Conservation (phyloP, 2,888 invertebrate species). For the Stenoptilia bipunctidactyla region DNA sequence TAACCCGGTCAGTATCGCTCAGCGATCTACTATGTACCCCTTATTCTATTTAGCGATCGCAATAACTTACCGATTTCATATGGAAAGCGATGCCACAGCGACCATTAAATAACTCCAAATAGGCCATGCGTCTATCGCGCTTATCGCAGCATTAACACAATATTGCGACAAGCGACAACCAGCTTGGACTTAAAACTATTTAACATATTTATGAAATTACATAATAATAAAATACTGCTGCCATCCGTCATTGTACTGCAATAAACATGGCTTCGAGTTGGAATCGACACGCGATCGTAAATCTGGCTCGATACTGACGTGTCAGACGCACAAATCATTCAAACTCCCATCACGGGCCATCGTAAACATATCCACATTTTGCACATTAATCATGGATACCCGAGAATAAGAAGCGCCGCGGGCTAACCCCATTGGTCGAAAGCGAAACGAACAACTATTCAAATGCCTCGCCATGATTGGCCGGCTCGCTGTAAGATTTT, state of each 20-base stretch:
- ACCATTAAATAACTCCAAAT: background rate
- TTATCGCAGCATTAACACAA: no score
- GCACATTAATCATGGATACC: constrained; percentile 57
- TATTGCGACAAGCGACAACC: constrained; percentile 9
- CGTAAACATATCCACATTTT: constrained; percentile 49
- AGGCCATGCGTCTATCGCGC: no score
- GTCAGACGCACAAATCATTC: constrained; percentile 57
- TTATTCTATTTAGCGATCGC: no score
- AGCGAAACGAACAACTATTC: constrained; percentile 63
- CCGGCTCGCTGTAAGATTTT: constrained; percentile 41
- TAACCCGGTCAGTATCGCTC: no score
- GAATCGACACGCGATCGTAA: constrained; percentile 48
- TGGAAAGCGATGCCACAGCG: background rate
- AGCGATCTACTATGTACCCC: no score
- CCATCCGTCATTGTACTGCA: constrained; percentile 38
- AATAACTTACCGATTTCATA: background rate
- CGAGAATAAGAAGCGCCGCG: constrained; percentile 47
- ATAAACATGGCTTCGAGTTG: constrained; percentile 28
- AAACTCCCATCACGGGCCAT: constrained; percentile 44
- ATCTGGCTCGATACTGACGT: constrained; percentile 44
- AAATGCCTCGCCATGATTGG: constrained; percentile 55
- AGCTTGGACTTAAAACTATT: constrained; percentile 20
- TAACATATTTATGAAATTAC: constrained; percentile 38
- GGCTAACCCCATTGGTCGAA: constrained; percentile 53
- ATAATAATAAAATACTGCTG: constrained; percentile 31